phyloP scores from a whole-genome alignment of 2,113 vertebrate species.

The Acrocephalus kingi region DNA sequence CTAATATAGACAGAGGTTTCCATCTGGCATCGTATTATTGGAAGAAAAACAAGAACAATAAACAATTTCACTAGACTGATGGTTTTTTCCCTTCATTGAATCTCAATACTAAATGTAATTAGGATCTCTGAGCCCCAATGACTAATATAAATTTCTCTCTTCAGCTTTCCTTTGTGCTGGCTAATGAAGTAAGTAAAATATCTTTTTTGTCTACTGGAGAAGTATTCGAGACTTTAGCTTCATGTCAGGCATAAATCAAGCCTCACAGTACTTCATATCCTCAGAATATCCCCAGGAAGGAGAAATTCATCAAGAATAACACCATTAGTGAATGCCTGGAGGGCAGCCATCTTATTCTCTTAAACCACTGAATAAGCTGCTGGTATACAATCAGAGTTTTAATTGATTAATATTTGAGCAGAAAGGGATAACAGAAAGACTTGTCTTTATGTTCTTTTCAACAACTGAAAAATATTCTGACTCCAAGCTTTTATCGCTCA shows the following conservation, averaged over 20 bases:
- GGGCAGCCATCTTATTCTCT: constrained; percentile 77
- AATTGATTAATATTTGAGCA: constrained; percentile 56
- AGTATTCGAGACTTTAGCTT: constrained; percentile 68
- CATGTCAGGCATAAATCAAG: constrained; percentile 82
- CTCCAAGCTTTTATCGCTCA: constrained; percentile 43
- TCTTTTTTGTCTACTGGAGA: constrained; percentile 49
- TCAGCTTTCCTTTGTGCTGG: constrained; percentile 30
- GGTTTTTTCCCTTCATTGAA: constrained; percentile 18
- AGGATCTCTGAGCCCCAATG: constrained; percentile 25
- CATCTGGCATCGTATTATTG: constrained; percentile 11
- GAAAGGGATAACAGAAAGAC: constrained; percentile 47
- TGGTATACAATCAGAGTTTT: constrained; percentile 68
- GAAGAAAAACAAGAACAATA: constrained; percentile 28
- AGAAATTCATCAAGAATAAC: constrained; percentile 82
- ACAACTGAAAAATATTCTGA: constrained; percentile 46
- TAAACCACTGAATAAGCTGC: constrained; percentile 71
- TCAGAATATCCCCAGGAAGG: constrained; percentile 77
- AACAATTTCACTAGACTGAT: constrained; percentile 14
- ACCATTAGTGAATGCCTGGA: constrained; percentile 77
- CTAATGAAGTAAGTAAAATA: constrained; percentile 66
- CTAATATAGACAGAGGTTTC: constrained; percentile 9
- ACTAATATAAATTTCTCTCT: constrained; percentile 43
- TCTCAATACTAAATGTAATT: constrained; percentile 46
- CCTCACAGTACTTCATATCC: constrained; percentile 70
- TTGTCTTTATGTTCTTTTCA: constrained; percentile 75